These are phyloP conservation scores for Omphaloscelis lunosa DNA, from an alignment of 2,888 invertebrate genomes.

Conservation along the genomic window DNA sequence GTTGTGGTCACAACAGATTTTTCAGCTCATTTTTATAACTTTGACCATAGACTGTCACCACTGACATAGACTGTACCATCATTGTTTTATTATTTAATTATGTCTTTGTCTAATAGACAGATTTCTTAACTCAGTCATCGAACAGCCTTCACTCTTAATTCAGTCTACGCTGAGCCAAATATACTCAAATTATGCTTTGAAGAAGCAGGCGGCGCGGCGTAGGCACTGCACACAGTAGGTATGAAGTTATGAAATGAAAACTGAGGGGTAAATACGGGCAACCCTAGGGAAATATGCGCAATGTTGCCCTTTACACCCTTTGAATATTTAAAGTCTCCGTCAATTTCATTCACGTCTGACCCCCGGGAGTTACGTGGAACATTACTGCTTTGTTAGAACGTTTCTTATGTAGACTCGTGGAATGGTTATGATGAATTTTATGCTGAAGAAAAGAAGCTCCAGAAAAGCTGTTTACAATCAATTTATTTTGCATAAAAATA, in stretches of 20 bases:
- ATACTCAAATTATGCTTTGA: not conserved
- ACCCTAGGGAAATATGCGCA: constrained; percentile 86
- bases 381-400: constrained; percentile 53
- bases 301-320: constrained; percentile 89
- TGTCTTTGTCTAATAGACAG: not conserved
- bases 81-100: not conserved
- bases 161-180: not conserved
- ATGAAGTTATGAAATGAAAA: constrained; percentile 59
- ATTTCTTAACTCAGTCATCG: not conserved
- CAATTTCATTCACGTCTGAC: constrained; percentile 75
- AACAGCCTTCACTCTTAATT: not conserved
- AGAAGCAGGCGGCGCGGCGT: not conserved
- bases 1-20: not conserved
- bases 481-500: not conserved
- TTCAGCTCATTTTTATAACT: not conserved
- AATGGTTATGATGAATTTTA: not conserved
- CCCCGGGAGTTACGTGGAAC: constrained; percentile 59
- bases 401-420: constrained; percentile 22
- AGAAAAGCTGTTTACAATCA: not conserved
- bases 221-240: not conserved
- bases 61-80: no score
- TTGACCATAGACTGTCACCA: no score
- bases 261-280: constrained; percentile 74
- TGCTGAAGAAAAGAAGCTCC: not conserved
- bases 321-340: constrained; percentile 87